Evolutionary conservation across 2,113 vertebrate genomes (phyloP).

Genomic region (Recurvirostra avosetta): DNA sequence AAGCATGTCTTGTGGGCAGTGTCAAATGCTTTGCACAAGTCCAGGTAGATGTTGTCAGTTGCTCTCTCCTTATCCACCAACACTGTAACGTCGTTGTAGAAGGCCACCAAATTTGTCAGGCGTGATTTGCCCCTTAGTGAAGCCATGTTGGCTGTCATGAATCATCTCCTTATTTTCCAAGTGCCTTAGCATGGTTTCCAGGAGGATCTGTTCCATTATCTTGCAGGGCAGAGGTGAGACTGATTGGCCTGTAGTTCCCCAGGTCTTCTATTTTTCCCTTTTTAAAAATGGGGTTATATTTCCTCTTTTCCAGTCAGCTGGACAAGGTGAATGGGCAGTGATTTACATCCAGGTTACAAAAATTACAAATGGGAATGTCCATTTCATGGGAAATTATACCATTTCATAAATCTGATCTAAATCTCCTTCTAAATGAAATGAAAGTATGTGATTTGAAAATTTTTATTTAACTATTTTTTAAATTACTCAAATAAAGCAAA

Average conservation of each 20-base stretch:
- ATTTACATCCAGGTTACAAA: not conserved
- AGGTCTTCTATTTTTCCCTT: not conserved
- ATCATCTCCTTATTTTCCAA: not conserved
- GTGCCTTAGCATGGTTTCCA: not conserved
- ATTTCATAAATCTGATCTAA: not conserved
- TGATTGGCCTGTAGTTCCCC: not conserved
- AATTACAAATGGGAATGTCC: not conserved
- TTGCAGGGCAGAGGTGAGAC: not conserved
- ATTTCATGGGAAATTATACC: not conserved
- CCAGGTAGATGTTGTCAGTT: not conserved
- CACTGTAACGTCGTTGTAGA: not conserved
- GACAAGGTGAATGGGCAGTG: not conserved
- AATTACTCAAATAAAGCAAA: not conserved
- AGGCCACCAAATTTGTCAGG: not conserved
- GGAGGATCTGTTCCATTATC: not conserved
- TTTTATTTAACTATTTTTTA: not conserved
- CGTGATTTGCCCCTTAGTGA: not conserved
- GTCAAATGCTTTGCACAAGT: not conserved
- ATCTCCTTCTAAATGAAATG: not conserved
- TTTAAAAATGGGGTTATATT: not conserved
- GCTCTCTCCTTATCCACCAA: not conserved
- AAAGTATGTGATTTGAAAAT: not conserved
- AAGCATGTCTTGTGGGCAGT: not conserved
- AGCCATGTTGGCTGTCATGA: not conserved
- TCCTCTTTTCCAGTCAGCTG: too few relatives aligned